phyloP scores from a whole-genome alignment of 2,797 vertebrate genomes.

The Hoplostethus atlanticus region DNA sequence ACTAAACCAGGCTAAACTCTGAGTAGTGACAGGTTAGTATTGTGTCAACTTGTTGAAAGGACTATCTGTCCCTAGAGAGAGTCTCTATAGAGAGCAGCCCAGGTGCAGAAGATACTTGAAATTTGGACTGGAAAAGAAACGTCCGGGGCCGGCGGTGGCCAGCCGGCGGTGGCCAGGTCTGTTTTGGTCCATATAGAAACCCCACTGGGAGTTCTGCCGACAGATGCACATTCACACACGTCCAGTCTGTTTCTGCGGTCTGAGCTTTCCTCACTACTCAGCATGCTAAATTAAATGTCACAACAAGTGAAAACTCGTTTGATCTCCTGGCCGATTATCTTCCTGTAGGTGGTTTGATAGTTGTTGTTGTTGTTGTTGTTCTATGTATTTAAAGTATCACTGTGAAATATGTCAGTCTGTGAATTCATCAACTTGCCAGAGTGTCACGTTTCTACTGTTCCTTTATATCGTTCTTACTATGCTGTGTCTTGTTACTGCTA shows the following conservation, averaged over 20 bases:
- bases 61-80: background rate
- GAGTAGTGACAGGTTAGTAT: too few relatives aligned
- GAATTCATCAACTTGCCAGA: background rate
- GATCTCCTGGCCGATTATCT: background rate
- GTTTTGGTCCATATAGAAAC: constrained; percentile 46
- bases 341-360: background rate
- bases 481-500: background rate
- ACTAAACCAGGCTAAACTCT: constrained; percentile 8
- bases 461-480: background rate
- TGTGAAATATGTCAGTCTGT: background rate
- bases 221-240: constrained; percentile 61
- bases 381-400: background rate
- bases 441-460: too few relatives aligned
- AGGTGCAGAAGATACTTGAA: constrained; percentile 47
- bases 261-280: constrained; percentile 35
- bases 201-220: constrained; percentile 41
- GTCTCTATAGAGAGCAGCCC: background rate
- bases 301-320: constrained; percentile 29
- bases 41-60: background rate
- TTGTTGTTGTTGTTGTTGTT: too few relatives aligned
- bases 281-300: constrained; percentile 49
- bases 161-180: constrained; percentile 54
- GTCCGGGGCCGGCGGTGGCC: constrained; percentile 39
- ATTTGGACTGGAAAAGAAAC: constrained; percentile 53
- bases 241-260: constrained; percentile 29